Conservation (phyloP, 1,140 invertebrate species). For the Lineus longissimus region DNA sequence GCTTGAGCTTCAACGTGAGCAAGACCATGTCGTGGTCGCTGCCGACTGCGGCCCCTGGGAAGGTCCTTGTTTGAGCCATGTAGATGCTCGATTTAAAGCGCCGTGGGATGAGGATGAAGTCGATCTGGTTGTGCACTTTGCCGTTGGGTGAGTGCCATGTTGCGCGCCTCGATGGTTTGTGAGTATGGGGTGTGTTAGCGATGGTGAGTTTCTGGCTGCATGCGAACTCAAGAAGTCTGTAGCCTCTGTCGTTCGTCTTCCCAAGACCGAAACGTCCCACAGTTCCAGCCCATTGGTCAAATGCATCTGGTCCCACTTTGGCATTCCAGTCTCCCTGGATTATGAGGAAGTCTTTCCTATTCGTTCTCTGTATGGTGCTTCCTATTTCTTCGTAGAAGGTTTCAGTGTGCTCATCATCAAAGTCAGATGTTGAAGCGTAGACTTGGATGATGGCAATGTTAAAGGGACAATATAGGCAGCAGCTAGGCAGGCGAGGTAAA, state of each 20-base stretch:
- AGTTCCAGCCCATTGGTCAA: conserved; percentile 13
- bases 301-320: conserved; percentile 18
- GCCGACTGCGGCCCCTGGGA: conserved; percentile 20
- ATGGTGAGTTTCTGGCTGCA: background rate
- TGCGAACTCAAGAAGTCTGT: background rate
- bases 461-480: no score
- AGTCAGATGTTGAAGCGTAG: background rate
- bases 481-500: no score
- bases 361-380: background rate
- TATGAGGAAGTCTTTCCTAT: conserved; percentile 14
- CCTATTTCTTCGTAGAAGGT: conserved; percentile 9
- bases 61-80: conserved; percentile 22
- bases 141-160: conserved; percentile 8
- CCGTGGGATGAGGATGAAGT: conserved; percentile 14
- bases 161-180: background rate
- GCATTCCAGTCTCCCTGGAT: conserved; percentile 23
- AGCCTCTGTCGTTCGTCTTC: background rate
- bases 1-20: conserved; percentile 18
- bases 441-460: background rate
- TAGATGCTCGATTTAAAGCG: conserved; percentile 23
- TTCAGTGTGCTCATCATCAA: conserved; percentile 6
- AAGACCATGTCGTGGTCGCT: conserved; percentile 28
- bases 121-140: conserved; percentile 20
- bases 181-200: background rate
- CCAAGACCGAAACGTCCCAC: conserved; percentile 1